phyloP scores from a whole-genome alignment of 2,113 vertebrate species.

The Sarotherodon lohbergeri region DNA sequence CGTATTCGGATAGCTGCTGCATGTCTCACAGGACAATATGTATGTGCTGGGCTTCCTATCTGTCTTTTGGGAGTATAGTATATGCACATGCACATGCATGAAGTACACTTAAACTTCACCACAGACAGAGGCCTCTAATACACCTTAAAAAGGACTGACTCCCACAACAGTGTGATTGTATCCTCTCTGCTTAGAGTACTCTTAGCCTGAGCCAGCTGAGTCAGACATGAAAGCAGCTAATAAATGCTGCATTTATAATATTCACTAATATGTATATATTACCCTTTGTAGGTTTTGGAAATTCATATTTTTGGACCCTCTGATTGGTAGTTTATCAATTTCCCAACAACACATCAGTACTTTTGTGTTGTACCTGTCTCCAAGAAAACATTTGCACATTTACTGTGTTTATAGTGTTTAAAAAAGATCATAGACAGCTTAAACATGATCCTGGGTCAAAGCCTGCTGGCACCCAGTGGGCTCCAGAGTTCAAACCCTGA shows the following conservation, averaged over 20 bases:
- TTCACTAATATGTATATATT: background rate
- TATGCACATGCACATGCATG: background rate
- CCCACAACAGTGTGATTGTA: background rate
- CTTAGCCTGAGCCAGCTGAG: background rate
- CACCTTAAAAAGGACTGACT: background rate
- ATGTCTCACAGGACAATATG: background rate
- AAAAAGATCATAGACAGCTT: background rate
- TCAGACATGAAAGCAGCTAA: slow-evolving; percentile 11
- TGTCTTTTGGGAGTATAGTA: background rate
- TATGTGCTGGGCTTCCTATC: background rate
- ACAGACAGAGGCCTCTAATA: background rate
- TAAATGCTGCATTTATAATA: background rate
- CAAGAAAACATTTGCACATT: background rate
- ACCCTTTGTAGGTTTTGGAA: background rate
- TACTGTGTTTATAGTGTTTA: background rate
- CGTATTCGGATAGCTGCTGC: background rate
- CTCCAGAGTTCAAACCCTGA: background rate
- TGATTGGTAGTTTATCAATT: background rate
- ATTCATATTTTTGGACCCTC: background rate
- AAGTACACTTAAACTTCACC: background rate
- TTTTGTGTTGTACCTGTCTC: background rate
- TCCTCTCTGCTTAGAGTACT: background rate
- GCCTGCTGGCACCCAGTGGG: background rate
- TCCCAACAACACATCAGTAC: background rate
- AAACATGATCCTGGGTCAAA: background rate